Percentiles rank a stretch among this genome's conserved stretches.
Evolutionary conservation across 2,888 invertebrate species (phyloP).

Genomic region (Camptogramma bilineatum): DNA sequence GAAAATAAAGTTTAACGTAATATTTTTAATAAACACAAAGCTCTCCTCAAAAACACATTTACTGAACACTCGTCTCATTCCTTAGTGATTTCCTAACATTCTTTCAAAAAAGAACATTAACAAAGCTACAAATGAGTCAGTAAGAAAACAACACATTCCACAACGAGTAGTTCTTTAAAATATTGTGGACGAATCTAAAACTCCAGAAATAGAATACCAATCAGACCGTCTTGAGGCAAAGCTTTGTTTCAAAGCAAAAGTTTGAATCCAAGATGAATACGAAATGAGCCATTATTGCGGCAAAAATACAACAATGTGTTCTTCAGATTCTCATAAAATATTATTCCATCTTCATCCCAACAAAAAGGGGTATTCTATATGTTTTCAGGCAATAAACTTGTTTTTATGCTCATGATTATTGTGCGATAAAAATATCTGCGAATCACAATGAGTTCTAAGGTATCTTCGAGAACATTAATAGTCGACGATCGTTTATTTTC

Average conservation of each 20-base stretch:
- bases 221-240: constrained; percentile 37
- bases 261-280: constrained; percentile 41
- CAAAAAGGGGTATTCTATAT: constrained; percentile 39
- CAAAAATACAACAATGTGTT: constrained; percentile 40
- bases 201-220: constrained; percentile 35
- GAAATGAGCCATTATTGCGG: constrained; percentile 39
- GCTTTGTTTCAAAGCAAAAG: constrained; percentile 41
- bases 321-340: constrained; percentile 40
- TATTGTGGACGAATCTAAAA: constrained; percentile 22
- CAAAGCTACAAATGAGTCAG: neutral
- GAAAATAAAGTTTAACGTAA: neutral
- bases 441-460: constrained; percentile 35
- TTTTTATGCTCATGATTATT: constrained; percentile 40
- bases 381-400: constrained; percentile 37
- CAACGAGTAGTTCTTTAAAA: constrained; percentile 3
- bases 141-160: neutral
- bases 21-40: no score
- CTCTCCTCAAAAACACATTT: no score
- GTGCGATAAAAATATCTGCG: constrained; percentile 36
- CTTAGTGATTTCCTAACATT: neutral
- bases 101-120: neutral
- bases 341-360: constrained; percentile 36
- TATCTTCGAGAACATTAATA: constrained; percentile 22
- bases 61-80: neutral
- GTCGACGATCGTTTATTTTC: constrained; percentile 27